A percentile compares a stretch with the other conserved stretches of the same genome.
Evolutionary conservation across 2,113 vertebrate species (phyloP).

Genomic region (Lucifuga dentata): DNA sequence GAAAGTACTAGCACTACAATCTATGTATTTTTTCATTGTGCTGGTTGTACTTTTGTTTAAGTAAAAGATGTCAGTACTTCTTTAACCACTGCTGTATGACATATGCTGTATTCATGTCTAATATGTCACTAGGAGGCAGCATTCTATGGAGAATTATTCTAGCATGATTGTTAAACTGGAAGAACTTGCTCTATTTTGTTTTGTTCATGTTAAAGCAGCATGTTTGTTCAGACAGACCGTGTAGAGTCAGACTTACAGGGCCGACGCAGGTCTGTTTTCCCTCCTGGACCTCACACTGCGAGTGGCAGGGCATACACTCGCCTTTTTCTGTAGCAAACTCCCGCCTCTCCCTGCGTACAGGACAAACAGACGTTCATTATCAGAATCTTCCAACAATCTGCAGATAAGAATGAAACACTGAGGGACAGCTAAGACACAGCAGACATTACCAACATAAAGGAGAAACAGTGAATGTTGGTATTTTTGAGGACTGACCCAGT

Average conservation of each 20-base stretch:
- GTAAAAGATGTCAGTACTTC: no score
- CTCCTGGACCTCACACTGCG: slow-evolving; percentile 87
- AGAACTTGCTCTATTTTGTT: not conserved
- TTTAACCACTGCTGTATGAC: no score
- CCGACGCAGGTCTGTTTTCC: slow-evolving; percentile 86
- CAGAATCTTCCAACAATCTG: slow-evolving; percentile 4
- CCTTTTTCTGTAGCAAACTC: slow-evolving; percentile 83
- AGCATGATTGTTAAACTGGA: not conserved
- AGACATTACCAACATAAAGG: slow-evolving; percentile 25
- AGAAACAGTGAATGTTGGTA: slow-evolving; percentile 1
- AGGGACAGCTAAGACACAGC: not conserved
- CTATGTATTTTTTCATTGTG: no score
- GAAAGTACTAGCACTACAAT: no score
- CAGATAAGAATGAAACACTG: slow-evolving; percentile 23
- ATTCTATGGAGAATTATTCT: not conserved
- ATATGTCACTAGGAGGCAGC: slow-evolving; percentile 45
- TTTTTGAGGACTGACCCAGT: slow-evolving; percentile 82
- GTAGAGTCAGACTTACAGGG: slow-evolving; percentile 78
- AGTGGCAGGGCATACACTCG: slow-evolving; percentile 88
- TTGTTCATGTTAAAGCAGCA: not conserved
- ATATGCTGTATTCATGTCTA: not conserved
- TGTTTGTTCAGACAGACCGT: not conserved
- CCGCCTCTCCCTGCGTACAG: slow-evolving; percentile 81
- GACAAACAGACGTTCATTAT: slow-evolving; percentile 22
- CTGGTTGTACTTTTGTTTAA: no score